These are phyloP conservation scores for Antheraea pernyi DNA, from an alignment of 1,140 invertebrate genomes.

Conservation along the genomic window DNA sequence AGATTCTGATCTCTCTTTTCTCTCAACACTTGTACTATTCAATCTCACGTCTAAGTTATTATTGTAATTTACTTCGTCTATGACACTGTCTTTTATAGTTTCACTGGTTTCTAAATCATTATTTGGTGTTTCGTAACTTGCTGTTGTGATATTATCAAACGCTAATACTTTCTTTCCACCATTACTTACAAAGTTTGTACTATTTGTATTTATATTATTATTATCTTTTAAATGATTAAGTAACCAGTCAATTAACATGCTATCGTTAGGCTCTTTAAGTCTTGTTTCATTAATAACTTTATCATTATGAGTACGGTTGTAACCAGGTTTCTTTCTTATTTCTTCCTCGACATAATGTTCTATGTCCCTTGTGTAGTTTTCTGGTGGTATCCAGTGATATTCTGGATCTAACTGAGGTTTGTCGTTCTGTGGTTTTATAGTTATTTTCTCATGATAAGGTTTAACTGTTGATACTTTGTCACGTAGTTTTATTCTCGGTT, in stretches of 20 bases:
- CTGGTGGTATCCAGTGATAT: constrained; percentile 39
- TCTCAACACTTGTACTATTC: neutral
- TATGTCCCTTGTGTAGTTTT: constrained; percentile 46
- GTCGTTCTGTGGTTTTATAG: constrained; percentile 13
- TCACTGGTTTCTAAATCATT: constrained; percentile 4
- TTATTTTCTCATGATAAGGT: constrained; percentile 12
- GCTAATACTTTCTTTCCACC: neutral
- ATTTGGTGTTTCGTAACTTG: neutral
- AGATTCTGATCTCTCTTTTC: neutral
- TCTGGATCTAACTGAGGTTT: constrained; percentile 39
- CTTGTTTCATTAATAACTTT: neutral
- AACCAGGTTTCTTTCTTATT: constrained; percentile 33
- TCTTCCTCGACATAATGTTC: constrained; percentile 46
- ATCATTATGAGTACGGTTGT: neutral
- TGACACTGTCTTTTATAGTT: neutral
- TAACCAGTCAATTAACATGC: constrained; percentile 10
- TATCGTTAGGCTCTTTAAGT: constrained; percentile 2
- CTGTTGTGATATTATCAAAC: neutral
- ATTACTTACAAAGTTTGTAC: neutral
- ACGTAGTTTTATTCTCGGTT: constrained; percentile 28
- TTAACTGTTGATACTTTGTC: constrained; percentile 19
- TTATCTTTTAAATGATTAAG: constrained; percentile 7
- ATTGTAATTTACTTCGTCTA: neutral
- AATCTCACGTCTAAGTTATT: neutral
- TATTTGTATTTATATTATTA: neutral